These are phyloP conservation scores for Eleginops maclovinus DNA, from an alignment of 2,113 vertebrate genomes.

Conservation along the genomic window DNA sequence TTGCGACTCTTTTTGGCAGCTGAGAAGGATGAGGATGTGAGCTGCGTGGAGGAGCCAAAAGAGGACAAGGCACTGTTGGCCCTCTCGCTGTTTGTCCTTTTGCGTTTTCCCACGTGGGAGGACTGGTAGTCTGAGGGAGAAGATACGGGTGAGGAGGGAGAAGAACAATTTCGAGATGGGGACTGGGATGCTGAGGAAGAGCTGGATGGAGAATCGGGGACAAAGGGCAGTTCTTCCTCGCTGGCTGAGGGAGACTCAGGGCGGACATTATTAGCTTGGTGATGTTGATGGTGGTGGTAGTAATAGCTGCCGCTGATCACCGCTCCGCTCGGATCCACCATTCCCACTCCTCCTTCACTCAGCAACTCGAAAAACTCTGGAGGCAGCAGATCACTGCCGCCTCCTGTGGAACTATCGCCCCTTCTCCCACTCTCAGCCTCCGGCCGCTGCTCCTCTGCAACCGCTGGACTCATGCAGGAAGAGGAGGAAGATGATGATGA, in stretches of 20 bases:
- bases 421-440: conserved; percentile 65
- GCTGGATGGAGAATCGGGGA: conserved; percentile 82
- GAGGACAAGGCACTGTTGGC: conserved; percentile 70
- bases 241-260: conserved; percentile 81
- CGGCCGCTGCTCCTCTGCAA: conserved; percentile 74
- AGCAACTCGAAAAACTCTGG: conserved; percentile 88
- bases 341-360: conserved; percentile 80
- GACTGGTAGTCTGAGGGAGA: conserved; percentile 72
- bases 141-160: conserved; percentile 81
- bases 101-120: conserved; percentile 79
- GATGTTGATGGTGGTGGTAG: conserved; percentile 77
- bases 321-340: conserved; percentile 77
- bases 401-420: conserved; percentile 62
- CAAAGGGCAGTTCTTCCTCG: conserved; percentile 83
- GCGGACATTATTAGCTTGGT: conserved; percentile 61
- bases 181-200: conserved; percentile 84
- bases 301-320: conserved; percentile 76
- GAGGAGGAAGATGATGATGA: conserved; percentile 75
- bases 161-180: conserved; percentile 82
- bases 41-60: conserved; percentile 64
- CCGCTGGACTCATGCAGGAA: conserved; percentile 76
- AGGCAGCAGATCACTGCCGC: conserved; percentile 84
- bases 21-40: conserved; percentile 70
- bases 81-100: conserved; percentile 74
- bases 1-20: conserved; percentile 88